Evolutionary conservation across 2,797 vertebrate genomes (phyloP).

Genomic region (Mycteria americana): DNA sequence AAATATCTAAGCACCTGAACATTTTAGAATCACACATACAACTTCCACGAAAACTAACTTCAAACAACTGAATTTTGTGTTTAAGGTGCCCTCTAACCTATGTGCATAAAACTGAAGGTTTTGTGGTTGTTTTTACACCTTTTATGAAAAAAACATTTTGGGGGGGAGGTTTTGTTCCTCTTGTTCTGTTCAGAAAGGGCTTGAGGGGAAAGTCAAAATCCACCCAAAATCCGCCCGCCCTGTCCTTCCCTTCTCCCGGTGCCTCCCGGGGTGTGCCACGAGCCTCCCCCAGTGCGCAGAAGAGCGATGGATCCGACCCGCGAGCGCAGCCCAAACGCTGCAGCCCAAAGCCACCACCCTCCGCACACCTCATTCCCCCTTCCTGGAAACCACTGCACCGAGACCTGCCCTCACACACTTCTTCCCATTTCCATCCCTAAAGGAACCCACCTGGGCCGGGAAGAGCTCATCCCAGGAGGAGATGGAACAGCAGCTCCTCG

Average conservation of each 20-base stretch:
- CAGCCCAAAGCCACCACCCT: not conserved
- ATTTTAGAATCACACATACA: not conserved
- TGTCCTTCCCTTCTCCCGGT: rapidly evolving
- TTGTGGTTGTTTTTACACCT: not conserved
- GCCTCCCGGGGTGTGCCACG: not conserved
- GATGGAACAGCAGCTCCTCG: rapidly evolving
- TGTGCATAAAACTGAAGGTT: not conserved
- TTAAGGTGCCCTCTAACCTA: not conserved
- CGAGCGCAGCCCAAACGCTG: rapidly evolving
- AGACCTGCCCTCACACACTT: not conserved
- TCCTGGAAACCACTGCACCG: not conserved
- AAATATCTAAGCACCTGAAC: not conserved
- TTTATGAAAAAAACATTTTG: not conserved
- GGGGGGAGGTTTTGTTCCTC: not conserved
- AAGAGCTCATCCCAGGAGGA: not conserved
- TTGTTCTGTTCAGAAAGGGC: not conserved
- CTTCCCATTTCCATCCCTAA: not conserved
- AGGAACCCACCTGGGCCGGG: not conserved
- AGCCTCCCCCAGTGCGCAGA: rapidly evolving
- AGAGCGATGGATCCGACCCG: rapidly evolving
- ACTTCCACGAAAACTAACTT: not conserved
- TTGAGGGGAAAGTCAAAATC: not conserved
- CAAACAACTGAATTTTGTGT: not conserved
- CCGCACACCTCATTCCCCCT: not conserved
- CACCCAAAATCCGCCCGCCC: not conserved